phyloP scores from a whole-genome alignment of 2,888 invertebrate genomes.

The Limnephilus marmoratus region DNA sequence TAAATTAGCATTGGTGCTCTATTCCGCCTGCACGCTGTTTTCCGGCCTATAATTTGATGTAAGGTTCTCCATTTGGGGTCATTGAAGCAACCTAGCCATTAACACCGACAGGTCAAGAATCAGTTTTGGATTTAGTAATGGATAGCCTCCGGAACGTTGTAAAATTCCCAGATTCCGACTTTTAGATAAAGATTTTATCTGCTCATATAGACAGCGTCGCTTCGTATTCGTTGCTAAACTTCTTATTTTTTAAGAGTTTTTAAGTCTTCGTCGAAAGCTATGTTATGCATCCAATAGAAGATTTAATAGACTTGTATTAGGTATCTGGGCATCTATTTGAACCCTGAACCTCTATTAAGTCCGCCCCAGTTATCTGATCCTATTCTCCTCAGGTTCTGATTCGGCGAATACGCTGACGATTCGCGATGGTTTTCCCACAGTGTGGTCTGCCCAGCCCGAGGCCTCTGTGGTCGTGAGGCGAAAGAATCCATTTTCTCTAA shows the following conservation, averaged over 20 bases:
- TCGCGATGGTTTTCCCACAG: slow-evolving; percentile 52
- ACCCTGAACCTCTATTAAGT: neutral
- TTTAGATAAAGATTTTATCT: neutral
- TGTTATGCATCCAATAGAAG: neutral
- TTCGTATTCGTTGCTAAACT: neutral
- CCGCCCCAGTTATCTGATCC: neutral
- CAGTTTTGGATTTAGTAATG: neutral
- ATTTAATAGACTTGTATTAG: neutral
- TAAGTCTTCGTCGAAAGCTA: neutral
- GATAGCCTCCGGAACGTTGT: neutral
- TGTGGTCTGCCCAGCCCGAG: neutral
- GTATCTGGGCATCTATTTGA: neutral
- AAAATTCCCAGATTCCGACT: neutral
- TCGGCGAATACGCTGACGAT: neutral
- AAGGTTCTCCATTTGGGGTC: neutral
- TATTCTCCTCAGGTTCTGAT: neutral
- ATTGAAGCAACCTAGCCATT: neutral
- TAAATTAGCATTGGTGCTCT: neutral
- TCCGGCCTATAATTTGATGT: neutral
- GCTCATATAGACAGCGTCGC: neutral
- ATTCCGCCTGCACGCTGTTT: neutral
- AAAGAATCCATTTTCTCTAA: slow-evolving; percentile 37
- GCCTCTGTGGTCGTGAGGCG: slow-evolving; percentile 44
- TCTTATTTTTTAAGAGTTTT: neutral
- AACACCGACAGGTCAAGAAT: neutral